phyloP scores from a whole-genome alignment of 30 jellyfish, hydroid and myxozoan genomes.

The Aurelia sp. region DNA sequence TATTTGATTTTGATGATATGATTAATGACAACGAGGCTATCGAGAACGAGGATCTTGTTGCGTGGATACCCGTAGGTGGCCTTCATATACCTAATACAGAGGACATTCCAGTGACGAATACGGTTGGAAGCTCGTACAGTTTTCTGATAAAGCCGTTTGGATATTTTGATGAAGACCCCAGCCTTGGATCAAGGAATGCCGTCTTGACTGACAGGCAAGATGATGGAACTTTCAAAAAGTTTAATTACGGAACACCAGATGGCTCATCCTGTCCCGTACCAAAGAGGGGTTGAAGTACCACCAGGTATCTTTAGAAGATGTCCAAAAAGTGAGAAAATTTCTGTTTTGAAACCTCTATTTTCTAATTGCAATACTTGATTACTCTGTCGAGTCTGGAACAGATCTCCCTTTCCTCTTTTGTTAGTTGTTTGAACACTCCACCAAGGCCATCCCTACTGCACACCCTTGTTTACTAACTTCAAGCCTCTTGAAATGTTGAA shows the following conservation, averaged over 20 bases:
- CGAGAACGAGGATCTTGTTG: slow-evolving; percentile 74
- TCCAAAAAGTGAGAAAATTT: no score
- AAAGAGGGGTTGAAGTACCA: slow-evolving; percentile 15
- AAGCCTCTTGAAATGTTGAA: no score
- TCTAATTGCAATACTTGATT: no score
- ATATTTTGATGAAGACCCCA: slow-evolving; percentile 72
- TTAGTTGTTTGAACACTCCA: no score
- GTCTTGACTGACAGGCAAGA: slow-evolving; percentile 19
- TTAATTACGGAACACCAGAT: slow-evolving; percentile 70
- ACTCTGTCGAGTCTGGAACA: no score
- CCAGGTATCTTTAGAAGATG: no score
- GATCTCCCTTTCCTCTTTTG: no score
- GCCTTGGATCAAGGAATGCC: slow-evolving; percentile 53
- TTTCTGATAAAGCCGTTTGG: slow-evolving; percentile 70
- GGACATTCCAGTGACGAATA: slow-evolving; percentile 63
- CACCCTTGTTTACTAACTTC: no score
- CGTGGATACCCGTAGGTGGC: slow-evolving; percentile 80
- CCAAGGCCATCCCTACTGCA: no score
- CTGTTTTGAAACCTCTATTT: no score
- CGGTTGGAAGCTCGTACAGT: slow-evolving; percentile 48
- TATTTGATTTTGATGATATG: slow-evolving; percentile 49
- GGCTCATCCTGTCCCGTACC: slow-evolving; percentile 58
- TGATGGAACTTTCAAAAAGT: slow-evolving; percentile 19
- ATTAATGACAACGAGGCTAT: slow-evolving; percentile 66
- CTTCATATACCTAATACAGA: slow-evolving; percentile 75